phyloP scores from a whole-genome alignment of 2,113 vertebrate species.

The Entomyzon cyanotis region DNA sequence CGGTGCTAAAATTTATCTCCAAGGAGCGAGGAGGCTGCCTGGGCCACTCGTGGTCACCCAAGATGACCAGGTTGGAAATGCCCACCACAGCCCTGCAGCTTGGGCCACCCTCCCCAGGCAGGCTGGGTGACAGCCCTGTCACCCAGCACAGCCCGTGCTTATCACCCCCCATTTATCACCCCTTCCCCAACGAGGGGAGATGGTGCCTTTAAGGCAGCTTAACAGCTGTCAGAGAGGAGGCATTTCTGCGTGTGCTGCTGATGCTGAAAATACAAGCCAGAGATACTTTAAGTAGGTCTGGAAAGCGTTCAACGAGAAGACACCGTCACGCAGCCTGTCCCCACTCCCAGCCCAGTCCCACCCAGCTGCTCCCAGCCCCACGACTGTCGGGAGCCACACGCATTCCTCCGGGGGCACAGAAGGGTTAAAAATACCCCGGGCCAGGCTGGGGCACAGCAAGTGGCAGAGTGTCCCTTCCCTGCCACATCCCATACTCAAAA shows the following conservation, averaged over 20 bases:
- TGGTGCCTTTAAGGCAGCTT: slow-evolving; percentile 59
- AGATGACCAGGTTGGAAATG: fast-evolving
- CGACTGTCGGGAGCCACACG: slow-evolving; percentile 48
- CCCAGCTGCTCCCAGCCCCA: slow-evolving; percentile 62
- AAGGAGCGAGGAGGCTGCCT: background rate
- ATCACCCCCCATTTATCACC: background rate
- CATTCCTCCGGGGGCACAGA: slow-evolving; percentile 61
- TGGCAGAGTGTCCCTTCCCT: slow-evolving; percentile 16
- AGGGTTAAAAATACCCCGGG: slow-evolving; percentile 75
- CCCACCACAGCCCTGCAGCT: background rate
- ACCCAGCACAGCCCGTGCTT: background rate
- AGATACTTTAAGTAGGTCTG: slow-evolving; percentile 64
- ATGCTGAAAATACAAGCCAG: slow-evolving; percentile 66
- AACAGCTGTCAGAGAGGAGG: slow-evolving; percentile 55
- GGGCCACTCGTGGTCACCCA: background rate
- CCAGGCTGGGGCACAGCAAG: slow-evolving; percentile 58
- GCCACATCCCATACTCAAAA: background rate
- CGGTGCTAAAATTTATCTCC: background rate
- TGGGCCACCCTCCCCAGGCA: fast-evolving
- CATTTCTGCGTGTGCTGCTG: slow-evolving; percentile 50
- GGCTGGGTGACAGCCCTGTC: background rate
- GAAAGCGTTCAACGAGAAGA: slow-evolving; percentile 57
- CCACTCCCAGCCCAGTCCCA: slow-evolving; percentile 43
- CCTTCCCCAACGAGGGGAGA: background rate
- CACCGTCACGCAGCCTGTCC: slow-evolving; percentile 5